Conservation (phyloP, 2,888 invertebrate species). For the Dasysyrphus tricinctus region DNA sequence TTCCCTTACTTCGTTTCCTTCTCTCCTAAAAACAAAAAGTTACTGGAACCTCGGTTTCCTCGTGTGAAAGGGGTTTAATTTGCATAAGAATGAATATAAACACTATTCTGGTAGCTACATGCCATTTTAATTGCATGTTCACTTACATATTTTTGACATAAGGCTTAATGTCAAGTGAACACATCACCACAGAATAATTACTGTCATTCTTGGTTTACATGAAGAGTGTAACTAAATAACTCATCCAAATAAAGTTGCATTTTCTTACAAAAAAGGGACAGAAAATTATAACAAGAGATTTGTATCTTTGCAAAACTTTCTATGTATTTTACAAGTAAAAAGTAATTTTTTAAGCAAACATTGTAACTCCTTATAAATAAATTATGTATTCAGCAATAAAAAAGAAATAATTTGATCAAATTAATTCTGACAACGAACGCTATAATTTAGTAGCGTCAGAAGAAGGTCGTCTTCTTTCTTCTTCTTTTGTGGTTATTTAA, state of each 20-base stretch:
- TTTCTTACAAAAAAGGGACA: not conserved
- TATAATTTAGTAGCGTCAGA: constrained; percentile 27
- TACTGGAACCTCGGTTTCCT: too few relatives aligned
- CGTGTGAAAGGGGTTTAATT: too few relatives aligned
- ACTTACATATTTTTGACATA: constrained; percentile 6
- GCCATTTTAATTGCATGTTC: not conserved
- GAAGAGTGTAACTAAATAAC: not conserved
- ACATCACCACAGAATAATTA: not conserved
- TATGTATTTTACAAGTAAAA: not conserved
- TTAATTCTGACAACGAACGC: constrained; percentile 36
- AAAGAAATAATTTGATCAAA: constrained; percentile 26
- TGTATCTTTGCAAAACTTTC: constrained; percentile 3
- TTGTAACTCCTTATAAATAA: not conserved
- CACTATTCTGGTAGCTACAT: not conserved
- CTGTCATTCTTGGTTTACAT: not conserved
- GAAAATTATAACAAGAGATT: not conserved
- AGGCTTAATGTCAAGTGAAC: not conserved
- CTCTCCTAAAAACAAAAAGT: too few relatives aligned
- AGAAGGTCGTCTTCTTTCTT: not conserved
- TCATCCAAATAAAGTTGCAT: not conserved
- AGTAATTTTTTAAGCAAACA: not conserved
- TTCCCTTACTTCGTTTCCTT: too few relatives aligned
- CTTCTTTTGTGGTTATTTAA: constrained; percentile 22
- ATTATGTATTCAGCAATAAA: not conserved
- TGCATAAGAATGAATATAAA: too few relatives aligned